Evolutionary conservation across 1,140 invertebrate genomes (phyloP), one percentile per base, ranked within the genome.

Genomic region (Dreissena rostriformis): DNA sequence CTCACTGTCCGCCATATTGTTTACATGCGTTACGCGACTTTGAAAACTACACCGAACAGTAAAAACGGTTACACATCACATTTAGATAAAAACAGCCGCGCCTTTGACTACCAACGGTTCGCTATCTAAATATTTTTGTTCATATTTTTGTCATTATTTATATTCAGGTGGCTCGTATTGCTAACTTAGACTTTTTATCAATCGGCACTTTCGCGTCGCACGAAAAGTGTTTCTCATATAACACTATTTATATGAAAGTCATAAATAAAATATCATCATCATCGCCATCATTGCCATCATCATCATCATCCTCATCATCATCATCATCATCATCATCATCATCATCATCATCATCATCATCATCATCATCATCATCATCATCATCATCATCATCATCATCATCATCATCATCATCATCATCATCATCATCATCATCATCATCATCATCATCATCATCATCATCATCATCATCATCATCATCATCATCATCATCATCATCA

Each of bases 381-480:
- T 7, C 66, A 53, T 70, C 77, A 68, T 57, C 77, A 4, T 55
- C 26, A 8, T 70, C 53, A 61, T 71, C 74, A 71, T 84, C 65
- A 70, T 53, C 65, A 24, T 78, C 51, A 15, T 84, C 29, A 82
- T 82, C 57, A 74, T 63, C 71, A 53, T 75, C 52, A 82, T 74
- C 80, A 65, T 82, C 70, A 75, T 74, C 80, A 75, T 65, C 66
- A 82, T 63, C 71, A 55, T 74, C 80, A 63, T 28, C 19, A 61
- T 26, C 55, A 0, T 22, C 39, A 15, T 17, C 55, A 6, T 24
- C 55, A 15, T 61, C 52, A 11, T 76, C 73, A 39, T 61, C 52
- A 76, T 63, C 67, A 29, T 53, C 67, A 71, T 70, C 39, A 1
- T 70, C 52, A 71, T n/a, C 63, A 67, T 66, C 26, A 10, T 22